Conservation (phyloP, 1,140 invertebrate species). For the Pissodes strobi region DNA sequence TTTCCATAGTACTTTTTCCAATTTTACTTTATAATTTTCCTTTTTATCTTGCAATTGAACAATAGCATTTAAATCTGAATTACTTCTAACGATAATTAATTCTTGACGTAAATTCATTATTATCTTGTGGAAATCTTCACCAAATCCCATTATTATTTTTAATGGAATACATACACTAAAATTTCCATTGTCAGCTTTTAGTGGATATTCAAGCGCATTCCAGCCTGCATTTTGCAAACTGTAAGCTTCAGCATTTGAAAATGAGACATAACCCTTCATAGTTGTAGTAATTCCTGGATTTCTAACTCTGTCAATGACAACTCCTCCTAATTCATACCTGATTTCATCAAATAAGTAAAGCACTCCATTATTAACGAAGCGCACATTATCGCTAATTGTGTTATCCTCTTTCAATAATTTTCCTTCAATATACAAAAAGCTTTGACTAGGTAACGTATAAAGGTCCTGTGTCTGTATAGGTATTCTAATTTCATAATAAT, state of each 20-base stretch:
- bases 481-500: conserved; percentile 41
- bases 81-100: too few species aligned
- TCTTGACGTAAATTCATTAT: too few species aligned
- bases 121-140: conserved; percentile 30
- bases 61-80: too few species aligned
- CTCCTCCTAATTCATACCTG: conserved; percentile 22
- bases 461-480: conserved; percentile 37
- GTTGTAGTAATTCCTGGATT: conserved; percentile 28
- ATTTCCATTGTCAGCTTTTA: too few species aligned
- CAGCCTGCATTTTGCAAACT: too few species aligned
- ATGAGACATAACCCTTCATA: conserved; percentile 23
- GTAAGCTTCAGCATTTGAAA: too few species aligned
- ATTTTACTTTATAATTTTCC: too few species aligned
- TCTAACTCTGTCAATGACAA: conserved; percentile 11
- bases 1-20: too few species aligned
- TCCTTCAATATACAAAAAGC: conserved; percentile 36
- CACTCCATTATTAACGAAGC: conserved; percentile 27
- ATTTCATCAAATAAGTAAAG: conserved; percentile 31
- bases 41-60: too few species aligned
- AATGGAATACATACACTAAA: too few species aligned
- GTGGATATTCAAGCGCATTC: too few species aligned
- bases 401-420: conserved; percentile 26
- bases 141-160: conserved; percentile 10
- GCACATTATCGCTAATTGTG: background rate
- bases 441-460: conserved; percentile 30